Conservation (phyloP, 2,888 invertebrate species). For the Tillus elongatus region DNA sequence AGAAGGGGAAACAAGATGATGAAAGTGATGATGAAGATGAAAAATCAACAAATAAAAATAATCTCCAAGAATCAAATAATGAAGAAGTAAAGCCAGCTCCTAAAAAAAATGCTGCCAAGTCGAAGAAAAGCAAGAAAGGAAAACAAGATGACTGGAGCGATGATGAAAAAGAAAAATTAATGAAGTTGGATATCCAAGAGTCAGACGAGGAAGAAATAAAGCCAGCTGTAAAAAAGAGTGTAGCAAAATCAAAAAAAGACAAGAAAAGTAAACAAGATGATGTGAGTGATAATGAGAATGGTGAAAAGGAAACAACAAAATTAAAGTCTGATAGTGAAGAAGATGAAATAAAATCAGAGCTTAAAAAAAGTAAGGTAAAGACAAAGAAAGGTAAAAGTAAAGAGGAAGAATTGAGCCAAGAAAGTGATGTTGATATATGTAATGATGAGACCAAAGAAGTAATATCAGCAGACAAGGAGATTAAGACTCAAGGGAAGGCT, state of each 20-base stretch:
- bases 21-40: slow-evolving; percentile 17
- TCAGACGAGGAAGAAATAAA: slow-evolving; percentile 14
- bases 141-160: slow-evolving; percentile 24
- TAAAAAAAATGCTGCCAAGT: slow-evolving; percentile 9
- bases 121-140: slow-evolving; percentile 22
- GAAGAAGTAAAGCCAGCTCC: slow-evolving; percentile 10
- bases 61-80: slow-evolving; percentile 15
- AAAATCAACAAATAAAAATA: too few species aligned
- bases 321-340: too few species aligned
- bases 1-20: slow-evolving; percentile 17
- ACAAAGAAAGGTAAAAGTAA: slow-evolving; percentile 7
- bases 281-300: slow-evolving; percentile 26
- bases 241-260: slow-evolving; percentile 18
- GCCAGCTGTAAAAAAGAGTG: not conserved
- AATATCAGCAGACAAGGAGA: too few species aligned
- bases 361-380: slow-evolving; percentile 1
- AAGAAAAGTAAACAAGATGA: slow-evolving; percentile 23
- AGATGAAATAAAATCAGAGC: not conserved
- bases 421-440: not conserved
- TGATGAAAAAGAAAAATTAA: slow-evolving; percentile 25
- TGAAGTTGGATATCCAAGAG: slow-evolving; percentile 12
- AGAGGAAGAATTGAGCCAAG: too few species aligned
- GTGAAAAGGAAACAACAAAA: slow-evolving; percentile 14
- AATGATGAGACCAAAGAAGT: not conserved
- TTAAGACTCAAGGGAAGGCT: too few species aligned